phyloP scores from a whole-genome alignment of 1,140 invertebrate genomes.

The Spodoptera litura region DNA sequence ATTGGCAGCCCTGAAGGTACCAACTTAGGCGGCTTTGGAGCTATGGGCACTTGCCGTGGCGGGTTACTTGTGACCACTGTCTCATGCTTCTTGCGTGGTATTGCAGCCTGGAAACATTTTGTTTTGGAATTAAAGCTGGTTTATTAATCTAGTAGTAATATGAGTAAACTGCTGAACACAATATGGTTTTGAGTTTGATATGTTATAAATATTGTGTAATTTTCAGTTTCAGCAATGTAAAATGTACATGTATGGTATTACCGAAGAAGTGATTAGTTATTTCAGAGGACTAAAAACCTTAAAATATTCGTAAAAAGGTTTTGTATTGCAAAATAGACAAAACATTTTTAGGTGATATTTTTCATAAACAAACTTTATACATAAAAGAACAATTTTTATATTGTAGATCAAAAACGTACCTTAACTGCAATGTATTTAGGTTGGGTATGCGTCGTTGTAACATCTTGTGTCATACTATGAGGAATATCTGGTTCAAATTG shows the following conservation, averaged over 20 bases:
- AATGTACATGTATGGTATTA: no score
- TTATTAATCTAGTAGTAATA: not conserved
- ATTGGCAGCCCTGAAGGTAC: conserved; percentile 3
- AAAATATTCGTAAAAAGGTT: no score
- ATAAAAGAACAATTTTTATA: no score
- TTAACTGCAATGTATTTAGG: conserved; percentile 70
- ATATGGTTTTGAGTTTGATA: no score
- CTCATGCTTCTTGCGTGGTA: conserved; percentile 56
- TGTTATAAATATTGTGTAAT: no score
- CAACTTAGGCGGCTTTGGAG: conserved; percentile 72
- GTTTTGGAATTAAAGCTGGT: not conserved
- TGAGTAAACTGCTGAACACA: no score
- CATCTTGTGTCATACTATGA: conserved; percentile 53
- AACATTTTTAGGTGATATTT: no score
- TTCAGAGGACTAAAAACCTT: no score
- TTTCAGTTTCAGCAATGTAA: no score
- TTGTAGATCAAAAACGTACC: conserved; percentile 51
- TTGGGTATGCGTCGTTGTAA: conserved; percentile 22
- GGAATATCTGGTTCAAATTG: conserved; percentile 61
- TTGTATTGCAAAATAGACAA: no score
- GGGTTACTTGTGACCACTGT: conserved; percentile 46
- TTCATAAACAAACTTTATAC: no score
- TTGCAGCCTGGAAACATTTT: conserved; percentile 55
- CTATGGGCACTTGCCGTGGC: conserved; percentile 77
- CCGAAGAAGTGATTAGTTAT: no score